Percentiles rank a stretch among this genome's conserved stretches.
phyloP scores from a whole-genome alignment of 2,797 vertebrate genomes.

The Dendrocincla fuliginosa region DNA sequence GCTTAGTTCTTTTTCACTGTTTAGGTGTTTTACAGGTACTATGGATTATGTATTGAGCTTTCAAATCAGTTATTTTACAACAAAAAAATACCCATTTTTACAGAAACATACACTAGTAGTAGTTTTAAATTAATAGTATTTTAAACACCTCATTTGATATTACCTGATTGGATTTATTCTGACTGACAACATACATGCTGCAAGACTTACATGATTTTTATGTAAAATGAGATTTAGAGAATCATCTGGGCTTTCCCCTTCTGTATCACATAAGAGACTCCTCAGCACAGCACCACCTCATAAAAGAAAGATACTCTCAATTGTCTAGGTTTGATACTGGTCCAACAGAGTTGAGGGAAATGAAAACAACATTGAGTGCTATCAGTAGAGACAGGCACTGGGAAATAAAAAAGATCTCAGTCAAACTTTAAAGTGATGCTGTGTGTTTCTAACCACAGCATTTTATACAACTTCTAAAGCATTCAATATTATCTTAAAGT shows the following conservation, averaged over 20 bases:
- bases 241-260: not conserved
- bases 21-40: not conserved
- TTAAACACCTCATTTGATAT: not conserved
- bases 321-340: not conserved
- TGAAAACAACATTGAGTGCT: not conserved
- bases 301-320: not conserved
- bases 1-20: not conserved
- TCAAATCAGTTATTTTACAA: not conserved
- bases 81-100: constrained; percentile 7
- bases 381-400: not conserved
- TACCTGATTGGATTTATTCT: not conserved
- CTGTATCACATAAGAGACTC: not conserved
- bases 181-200: not conserved
- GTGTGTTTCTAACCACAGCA: not conserved
- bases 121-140: constrained; percentile 13
- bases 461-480: not conserved
- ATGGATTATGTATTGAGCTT: not conserved
- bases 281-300: not conserved
- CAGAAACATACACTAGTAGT: not conserved
- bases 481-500: not conserved
- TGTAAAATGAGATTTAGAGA: constrained; percentile 4
- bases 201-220: not conserved
- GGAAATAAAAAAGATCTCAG: not conserved
- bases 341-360: not conserved
- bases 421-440: not conserved